These are phyloP conservation scores for Amiota minor DNA, from an alignment of 2,888 invertebrate genomes.

Conservation along the genomic window DNA sequence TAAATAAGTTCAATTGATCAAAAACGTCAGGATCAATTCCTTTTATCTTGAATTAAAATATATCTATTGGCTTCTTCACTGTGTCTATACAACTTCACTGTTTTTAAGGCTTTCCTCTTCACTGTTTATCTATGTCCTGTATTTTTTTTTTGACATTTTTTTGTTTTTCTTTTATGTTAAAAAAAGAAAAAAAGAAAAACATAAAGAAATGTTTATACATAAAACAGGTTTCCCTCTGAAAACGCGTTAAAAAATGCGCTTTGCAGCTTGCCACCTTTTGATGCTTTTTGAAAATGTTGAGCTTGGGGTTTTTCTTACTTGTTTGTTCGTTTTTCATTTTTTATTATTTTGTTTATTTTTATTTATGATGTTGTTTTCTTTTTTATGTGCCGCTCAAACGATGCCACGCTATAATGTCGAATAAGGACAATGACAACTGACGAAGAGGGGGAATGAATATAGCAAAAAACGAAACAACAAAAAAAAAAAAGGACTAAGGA, in stretches of 20 bases:
- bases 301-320: background rate
- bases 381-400: background rate
- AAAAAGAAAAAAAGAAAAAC: background rate
- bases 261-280: slow-evolving; percentile 9
- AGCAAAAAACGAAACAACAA: background rate
- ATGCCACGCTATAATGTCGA: slow-evolving; percentile 2
- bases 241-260: background rate
- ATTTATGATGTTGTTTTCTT: background rate
- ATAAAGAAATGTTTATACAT: background rate
- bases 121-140: no score
- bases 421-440: slow-evolving; percentile 6
- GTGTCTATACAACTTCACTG: no score
- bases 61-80: no score
- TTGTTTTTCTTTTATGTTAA: slow-evolving; percentile 1
- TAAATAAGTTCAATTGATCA: no score
- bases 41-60: no score
- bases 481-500: background rate
- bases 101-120: no score
- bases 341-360: background rate
- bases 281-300: background rate
- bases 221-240: no score
- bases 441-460: background rate
- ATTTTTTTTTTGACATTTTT: background rate
- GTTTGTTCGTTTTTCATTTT: background rate
- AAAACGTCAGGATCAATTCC: no score